Base-by-base conservation (phyloP, 1,140 invertebrate species). In the Saxidomus purpurata region DNA sequence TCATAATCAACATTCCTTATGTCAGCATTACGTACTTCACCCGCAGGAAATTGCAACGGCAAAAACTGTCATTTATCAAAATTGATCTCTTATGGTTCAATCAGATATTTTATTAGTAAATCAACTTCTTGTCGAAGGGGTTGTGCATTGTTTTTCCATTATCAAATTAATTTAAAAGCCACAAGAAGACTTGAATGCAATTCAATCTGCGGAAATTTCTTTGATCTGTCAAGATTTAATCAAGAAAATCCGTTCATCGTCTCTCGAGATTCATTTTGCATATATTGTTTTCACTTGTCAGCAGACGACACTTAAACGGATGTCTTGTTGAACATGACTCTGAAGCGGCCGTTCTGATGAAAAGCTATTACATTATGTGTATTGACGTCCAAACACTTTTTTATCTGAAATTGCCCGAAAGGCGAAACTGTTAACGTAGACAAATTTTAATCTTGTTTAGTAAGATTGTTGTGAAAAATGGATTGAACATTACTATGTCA, bases 81-180 rank as follows among this genome's bases (percentile, higher is more conserved):
- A 63, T 63, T 3, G 8, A 28, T 28, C 8, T 28, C 25, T 28
- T 63, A 63, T 4, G 59, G 25, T 28, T 22, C 38, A 71, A 36
- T 38, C 67, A 15, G 17, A 38, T 36, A 38, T 38, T 28, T 36
- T 38, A 36, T 1, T 15, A 8, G 2, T 36, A 71, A 36, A 38
- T 71, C 34, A 71, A 71, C 31, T 1, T 40, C 34, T 71, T 38
- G 61, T 67, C 28, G 19, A 8, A 71, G 28, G 59, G 0, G 22
- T 40, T 71, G 36, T 28, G 34, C 15, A 38, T 38, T 71, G 61
- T 31, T 25, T 67, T 31, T 67, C 19, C 19, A 67, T 71, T 38
- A 38, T 38, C 67, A 38, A 38, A 71, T 71, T 71, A 71, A 71
- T 71, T 71, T 38, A 71, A 71, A 71, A 71, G 34, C 67, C 11